These are phyloP conservation scores for Anabas testudineus DNA, from an alignment of 2,797 vertebrate genomes.

Conservation along the genomic window DNA sequence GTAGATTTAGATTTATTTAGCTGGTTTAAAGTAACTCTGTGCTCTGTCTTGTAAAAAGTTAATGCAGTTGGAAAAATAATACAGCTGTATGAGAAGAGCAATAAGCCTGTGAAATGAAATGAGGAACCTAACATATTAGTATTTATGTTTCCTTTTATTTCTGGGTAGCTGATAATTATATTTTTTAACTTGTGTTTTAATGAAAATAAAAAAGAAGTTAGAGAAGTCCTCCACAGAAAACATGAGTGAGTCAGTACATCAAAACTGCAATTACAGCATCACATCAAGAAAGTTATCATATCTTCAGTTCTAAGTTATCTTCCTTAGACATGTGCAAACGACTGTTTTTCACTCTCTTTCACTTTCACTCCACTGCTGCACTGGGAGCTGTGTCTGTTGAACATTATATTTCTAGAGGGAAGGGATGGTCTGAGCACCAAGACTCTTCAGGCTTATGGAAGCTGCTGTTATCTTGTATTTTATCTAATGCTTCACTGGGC, in stretches of 20 bases:
- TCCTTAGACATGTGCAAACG: not conserved
- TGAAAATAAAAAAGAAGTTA: conserved; percentile 5
- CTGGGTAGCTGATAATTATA: not conserved
- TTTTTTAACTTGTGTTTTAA: not conserved
- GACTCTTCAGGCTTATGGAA: not conserved
- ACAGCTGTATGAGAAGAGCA: no score
- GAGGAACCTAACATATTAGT: not conserved
- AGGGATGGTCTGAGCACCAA: not conserved
- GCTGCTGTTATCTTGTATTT: no score
- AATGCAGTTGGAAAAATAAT: no score
- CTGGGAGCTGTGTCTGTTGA: not conserved
- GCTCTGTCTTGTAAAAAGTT: no score
- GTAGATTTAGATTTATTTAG: no score
- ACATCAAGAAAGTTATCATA: not conserved
- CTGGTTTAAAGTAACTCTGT: no score
- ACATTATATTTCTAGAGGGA: not conserved
- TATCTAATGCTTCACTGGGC: not conserved
- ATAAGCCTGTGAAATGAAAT: not conserved
- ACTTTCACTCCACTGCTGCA: not conserved
- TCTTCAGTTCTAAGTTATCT: no score
- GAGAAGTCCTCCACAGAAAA: not conserved
- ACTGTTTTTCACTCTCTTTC: not conserved
- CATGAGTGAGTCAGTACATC: not conserved
- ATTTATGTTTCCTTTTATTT: conserved; percentile 1
- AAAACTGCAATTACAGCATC: not conserved